Conservation (phyloP, 2,888 invertebrate species). For the Metopia argyrocephala region DNA sequence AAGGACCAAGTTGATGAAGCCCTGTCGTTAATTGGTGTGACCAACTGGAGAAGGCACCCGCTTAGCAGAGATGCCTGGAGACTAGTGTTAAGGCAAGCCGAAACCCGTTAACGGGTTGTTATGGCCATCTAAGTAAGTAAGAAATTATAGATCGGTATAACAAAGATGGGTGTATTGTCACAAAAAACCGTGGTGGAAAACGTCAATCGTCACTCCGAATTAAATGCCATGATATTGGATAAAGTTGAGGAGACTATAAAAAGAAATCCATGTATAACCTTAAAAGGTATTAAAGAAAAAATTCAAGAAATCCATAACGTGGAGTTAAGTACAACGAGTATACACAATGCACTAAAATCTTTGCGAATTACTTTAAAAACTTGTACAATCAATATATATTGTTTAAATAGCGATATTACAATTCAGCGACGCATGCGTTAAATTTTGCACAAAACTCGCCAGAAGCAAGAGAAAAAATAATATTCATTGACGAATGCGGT, state of each 20-base stretch:
- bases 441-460: constrained; percentile 14
- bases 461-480: constrained; percentile 21
- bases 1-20: no score
- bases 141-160: constrained; percentile 26
- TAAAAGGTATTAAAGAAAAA: constrained; percentile 8
- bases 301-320: constrained; percentile 15
- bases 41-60: no score
- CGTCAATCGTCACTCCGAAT: constrained; percentile 20
- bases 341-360: constrained; percentile 15
- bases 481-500: constrained; percentile 6
- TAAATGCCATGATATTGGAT: constrained; percentile 19
- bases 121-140: no score
- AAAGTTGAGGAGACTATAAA: constrained; percentile 28
- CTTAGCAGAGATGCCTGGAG: no score
- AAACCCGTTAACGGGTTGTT: no score
- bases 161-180: constrained; percentile 22
- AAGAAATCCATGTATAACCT: constrained; percentile 24
- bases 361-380: constrained; percentile 18
- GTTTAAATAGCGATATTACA: background rate
- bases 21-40: no score
- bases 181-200: constrained; percentile 27
- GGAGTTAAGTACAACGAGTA: constrained; percentile 8
- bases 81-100: no score
- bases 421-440: constrained; percentile 14
- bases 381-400: constrained; percentile 11